A percentile compares a stretch with the other conserved stretches of the same genome.
Evolutionary conservation across 2,888 invertebrate species (phyloP).

Genomic region (Abrostola tripartita): DNA sequence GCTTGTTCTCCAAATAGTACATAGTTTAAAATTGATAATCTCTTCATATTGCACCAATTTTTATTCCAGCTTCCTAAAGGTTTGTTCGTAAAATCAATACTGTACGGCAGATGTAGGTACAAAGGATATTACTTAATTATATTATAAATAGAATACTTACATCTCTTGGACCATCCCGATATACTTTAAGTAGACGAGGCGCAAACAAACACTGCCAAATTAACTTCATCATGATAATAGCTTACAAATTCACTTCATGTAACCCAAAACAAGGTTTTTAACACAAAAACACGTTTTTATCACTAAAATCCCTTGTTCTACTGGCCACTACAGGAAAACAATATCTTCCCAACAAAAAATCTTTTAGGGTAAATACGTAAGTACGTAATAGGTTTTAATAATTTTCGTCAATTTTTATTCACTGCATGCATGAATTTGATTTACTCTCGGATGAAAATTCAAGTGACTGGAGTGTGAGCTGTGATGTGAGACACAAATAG

Average conservation of each 20-base stretch:
- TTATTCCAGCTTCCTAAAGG: too few relatives aligned
- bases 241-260: not conserved
- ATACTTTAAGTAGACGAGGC: conserved; percentile 92
- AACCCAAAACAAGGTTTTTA: conserved; percentile 1
- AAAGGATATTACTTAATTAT: not conserved
- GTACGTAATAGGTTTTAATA: not conserved
- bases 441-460: not conserved
- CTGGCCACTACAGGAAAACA: not conserved
- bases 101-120: not conserved
- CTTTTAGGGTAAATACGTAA: not conserved
- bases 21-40: too few relatives aligned
- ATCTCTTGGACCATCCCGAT: conserved; percentile 84
- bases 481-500: too few relatives aligned
- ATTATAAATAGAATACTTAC: conserved; percentile 19
- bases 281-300: conserved; percentile 1
- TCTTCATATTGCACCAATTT: too few relatives aligned
- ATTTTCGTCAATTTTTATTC: not conserved
- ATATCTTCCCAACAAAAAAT: not conserved
- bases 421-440: not conserved
- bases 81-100: not conserved
- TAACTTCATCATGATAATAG: conserved; percentile 76
- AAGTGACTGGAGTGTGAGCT: not conserved
- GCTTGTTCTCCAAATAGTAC: too few relatives aligned
- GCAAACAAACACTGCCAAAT: conserved; percentile 91
- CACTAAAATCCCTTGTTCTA: not conserved